Conservation (phyloP, 2,113 vertebrate genomes). For the Pollachius pollachius region DNA sequence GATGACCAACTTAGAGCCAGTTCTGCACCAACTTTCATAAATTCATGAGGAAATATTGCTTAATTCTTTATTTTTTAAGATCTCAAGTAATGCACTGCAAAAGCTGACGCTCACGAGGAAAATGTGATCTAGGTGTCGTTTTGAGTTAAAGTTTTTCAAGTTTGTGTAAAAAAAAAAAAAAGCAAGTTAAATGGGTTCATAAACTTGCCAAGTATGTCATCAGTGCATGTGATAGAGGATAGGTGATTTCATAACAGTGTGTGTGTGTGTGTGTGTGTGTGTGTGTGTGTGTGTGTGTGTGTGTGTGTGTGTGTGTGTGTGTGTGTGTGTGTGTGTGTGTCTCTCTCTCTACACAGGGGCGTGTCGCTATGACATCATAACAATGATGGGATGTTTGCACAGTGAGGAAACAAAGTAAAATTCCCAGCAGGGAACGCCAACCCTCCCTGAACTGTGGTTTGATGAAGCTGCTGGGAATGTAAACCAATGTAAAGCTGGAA, state of each 20-base stretch:
- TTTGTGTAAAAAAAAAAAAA: no score
- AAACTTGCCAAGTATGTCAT: constrained; percentile 1
- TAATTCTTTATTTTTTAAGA: no score
- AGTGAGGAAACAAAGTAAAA: constrained; percentile 33
- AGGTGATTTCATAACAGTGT: constrained; percentile 41
- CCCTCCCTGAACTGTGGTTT: background rate
- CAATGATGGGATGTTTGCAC: constrained; percentile 62
- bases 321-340: constrained; percentile 32
- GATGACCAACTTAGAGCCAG: no score
- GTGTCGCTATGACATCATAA: constrained; percentile 62
- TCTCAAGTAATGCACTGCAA: no score
- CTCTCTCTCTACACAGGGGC: no score
- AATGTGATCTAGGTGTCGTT: no score
- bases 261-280: background rate
- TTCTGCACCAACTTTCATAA: no score
- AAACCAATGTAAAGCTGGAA: constrained; percentile 1
- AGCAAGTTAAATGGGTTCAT: no score
- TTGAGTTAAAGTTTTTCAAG: no score
- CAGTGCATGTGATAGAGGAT: constrained; percentile 2
- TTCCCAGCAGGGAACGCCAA: constrained; percentile 15
- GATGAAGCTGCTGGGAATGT: constrained; percentile 27
- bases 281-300: background rate
- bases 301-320: constrained; percentile 25
- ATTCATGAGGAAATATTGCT: no score
- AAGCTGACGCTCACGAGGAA: no score